Conservation (phyloP, 1,140 invertebrate species). For the Anoplolepis gracilipes region DNA sequence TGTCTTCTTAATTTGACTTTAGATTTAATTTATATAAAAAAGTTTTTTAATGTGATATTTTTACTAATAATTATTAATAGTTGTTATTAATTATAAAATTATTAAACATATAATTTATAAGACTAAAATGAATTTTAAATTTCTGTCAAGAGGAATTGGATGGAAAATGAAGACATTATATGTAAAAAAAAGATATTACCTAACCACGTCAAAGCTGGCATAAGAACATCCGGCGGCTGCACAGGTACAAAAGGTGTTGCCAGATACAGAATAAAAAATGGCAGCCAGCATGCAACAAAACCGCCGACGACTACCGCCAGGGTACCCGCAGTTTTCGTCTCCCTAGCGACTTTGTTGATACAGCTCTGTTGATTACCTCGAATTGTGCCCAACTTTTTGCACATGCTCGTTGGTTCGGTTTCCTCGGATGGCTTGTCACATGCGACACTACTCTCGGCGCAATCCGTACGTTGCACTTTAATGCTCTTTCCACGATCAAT, state of each 20-base stretch:
- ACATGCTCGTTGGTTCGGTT: conserved; percentile 61
- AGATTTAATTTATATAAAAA: neutral
- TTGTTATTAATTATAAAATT: neutral
- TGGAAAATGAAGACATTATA: conserved; percentile 6
- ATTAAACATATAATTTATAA: neutral
- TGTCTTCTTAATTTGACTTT: neutral
- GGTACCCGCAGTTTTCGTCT: conserved; percentile 96
- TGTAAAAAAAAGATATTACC: conserved; percentile 85
- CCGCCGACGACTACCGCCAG: conserved; percentile 96
- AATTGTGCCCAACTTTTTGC: conserved; percentile 71
- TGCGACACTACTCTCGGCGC: conserved; percentile 14
- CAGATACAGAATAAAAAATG: conserved; percentile 95
- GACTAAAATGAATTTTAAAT: neutral
- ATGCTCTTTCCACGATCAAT: conserved; percentile 68
- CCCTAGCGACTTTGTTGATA: conserved; percentile 85
- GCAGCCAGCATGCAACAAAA: conserved; percentile 96
- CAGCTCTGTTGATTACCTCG: conserved; percentile 77
- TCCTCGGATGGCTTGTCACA: conserved; percentile 63
- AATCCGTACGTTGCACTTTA: conserved; percentile 56
- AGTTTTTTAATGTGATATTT: neutral
- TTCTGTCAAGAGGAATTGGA: neutral
- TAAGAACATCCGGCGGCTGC: conserved; percentile 85
- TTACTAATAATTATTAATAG: too few species aligned
- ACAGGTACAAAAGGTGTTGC: conserved; percentile 90
- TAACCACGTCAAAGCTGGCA: conserved; percentile 95